Evolutionary conservation across 2,888 invertebrate genomes (phyloP).

Genomic region (Allygus modestus): DNA sequence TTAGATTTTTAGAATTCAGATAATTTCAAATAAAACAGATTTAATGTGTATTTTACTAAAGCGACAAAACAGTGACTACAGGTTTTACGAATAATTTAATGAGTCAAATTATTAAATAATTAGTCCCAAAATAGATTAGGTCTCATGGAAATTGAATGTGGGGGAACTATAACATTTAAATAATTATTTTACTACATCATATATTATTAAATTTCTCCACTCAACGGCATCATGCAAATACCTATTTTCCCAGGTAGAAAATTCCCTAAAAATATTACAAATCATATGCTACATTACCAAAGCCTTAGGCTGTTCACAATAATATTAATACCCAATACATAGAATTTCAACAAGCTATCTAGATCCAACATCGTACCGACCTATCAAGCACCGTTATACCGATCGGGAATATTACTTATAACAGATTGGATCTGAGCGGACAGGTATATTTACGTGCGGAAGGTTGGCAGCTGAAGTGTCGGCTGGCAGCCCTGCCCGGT

Average conservation of each 20-base stretch:
- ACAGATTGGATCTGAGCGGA: background rate
- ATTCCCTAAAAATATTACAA: background rate
- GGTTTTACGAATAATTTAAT: too few species aligned
- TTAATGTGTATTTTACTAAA: too few species aligned
- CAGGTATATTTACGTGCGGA: constrained; percentile 43
- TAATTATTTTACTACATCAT: too few species aligned
- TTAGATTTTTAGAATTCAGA: too few species aligned
- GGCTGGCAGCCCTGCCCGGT: constrained; percentile 31
- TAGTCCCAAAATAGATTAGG: too few species aligned
- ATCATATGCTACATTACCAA: background rate
- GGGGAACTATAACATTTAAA: too few species aligned
- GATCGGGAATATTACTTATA: constrained; percentile 27
- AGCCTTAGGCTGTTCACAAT: background rate
- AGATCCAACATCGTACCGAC: background rate
- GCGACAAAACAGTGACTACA: too few species aligned
- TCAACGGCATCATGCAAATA: background rate
- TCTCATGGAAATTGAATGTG: too few species aligned
- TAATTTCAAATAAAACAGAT: too few species aligned
- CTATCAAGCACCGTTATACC: constrained; percentile 12
- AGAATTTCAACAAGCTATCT: background rate
- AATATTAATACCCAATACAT: constrained; percentile 15
- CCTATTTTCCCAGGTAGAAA: background rate
- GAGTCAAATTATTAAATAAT: too few species aligned
- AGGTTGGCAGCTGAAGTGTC: constrained; percentile 44
- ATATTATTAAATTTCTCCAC: background rate